These are phyloP conservation scores for Adineta ricciae DNA, from an alignment of 2,888 invertebrate species.

Conservation along the genomic window DNA sequence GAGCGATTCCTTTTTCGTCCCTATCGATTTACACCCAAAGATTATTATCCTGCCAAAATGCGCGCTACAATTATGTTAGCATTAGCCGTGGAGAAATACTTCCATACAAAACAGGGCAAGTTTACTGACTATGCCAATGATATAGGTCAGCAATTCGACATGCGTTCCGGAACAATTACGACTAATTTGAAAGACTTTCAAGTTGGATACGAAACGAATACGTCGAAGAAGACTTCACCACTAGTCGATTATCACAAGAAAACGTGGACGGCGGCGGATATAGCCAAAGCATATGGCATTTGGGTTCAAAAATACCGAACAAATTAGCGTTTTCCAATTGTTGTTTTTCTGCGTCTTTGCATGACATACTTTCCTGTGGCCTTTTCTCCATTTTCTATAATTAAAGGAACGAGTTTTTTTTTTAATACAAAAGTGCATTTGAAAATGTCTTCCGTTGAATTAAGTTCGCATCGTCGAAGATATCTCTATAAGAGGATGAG, in stretches of 20 bases:
- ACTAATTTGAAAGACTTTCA: background rate
- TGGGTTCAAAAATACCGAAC: background rate
- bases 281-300: background rate
- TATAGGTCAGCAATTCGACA: background rate
- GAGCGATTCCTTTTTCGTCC: constrained; percentile 11
- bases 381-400: too few species aligned
- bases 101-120: background rate
- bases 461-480: too few species aligned
- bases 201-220: background rate
- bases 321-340: background rate
- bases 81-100: background rate
- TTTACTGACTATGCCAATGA: background rate
- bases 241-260: background rate
- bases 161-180: background rate
- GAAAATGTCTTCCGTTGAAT: too few species aligned
- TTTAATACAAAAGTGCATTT: too few species aligned
- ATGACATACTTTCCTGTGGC: background rate
- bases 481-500: too few species aligned
- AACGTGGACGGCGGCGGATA: background rate
- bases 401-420: too few species aligned
- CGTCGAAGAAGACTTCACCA: background rate
- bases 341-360: too few species aligned
- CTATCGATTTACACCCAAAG: background rate
- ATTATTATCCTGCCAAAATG: constrained; percentile 13
- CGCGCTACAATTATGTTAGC: background rate